Evolutionary conservation across 2,797 vertebrate genomes (phyloP), one percentile per base, ranked within the genome.

Genomic region (Halcyon chelicuti): DNA sequence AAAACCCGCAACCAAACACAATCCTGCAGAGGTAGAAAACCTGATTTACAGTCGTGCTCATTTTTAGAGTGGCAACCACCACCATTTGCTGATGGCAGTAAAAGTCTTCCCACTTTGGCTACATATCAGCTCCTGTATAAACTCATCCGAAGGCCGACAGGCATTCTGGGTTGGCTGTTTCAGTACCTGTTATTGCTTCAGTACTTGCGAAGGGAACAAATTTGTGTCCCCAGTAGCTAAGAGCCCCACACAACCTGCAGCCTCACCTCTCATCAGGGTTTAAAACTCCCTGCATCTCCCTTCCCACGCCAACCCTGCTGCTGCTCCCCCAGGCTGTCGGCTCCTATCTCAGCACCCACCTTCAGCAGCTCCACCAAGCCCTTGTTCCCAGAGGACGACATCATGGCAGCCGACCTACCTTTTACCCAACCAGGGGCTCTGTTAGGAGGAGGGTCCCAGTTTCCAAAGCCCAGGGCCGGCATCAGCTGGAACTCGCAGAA

Each of bases 11-110:
- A 47, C 22, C 46, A 47, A 12, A 22, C 22, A 66, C 39, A 90
- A 73, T 71, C 65, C 57, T 60, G 61, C 73, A 74, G 79, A 74
- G 37, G 68, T 86, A 77, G 86, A 77, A 83, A 86, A 93, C 74
- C 65, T 83, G 90, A 94, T 94, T 93, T 89, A 94, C 66, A 87
- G 73, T 66, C 2, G 7, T 84, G 82, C 49, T 82, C 28, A 1
- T 71, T 74, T 90, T 84, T 75, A 83, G 84, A 94, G 79, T 70
- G 76, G 78, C 87, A 90, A 76, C 71, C 90, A 85, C 78, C 92
- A 90, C 75, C 84, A 86, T 78, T 77, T 95, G 95, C 87, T 95
- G 85, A 81, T 73, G 74, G 81, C 70, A 80, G 80, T 67, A 88
- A 54, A 73, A 94, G 74, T 66, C 74, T 73, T 94, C 72, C 78